Percentiles rank a stretch among this genome's conserved stretches.
These are phyloP conservation scores for Halictus ligatus DNA, from an alignment of 2,888 invertebrate species.

Conservation along the genomic window DNA sequence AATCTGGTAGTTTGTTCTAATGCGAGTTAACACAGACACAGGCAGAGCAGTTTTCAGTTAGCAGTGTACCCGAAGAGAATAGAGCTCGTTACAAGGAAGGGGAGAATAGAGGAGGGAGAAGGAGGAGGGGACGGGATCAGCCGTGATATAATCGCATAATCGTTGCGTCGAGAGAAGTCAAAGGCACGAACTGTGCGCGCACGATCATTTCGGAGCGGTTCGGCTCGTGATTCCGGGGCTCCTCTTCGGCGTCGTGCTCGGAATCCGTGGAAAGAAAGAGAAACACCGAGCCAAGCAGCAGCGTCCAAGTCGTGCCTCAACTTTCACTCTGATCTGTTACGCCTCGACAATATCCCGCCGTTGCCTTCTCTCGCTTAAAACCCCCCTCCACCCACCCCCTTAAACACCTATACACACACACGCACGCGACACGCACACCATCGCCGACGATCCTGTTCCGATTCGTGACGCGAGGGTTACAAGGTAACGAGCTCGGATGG, in stretches of 20 bases:
- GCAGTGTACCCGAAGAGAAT: neutral
- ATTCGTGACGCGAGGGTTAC: constrained; percentile 64
- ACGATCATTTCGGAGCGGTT: constrained; percentile 57
- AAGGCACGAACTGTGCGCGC: constrained; percentile 45
- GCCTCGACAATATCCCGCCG: constrained; percentile 75
- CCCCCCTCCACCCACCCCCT: constrained; percentile 15
- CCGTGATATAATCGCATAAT: constrained; percentile 62
- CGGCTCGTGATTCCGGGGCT: constrained; percentile 47
- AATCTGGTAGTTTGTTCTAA: too few species aligned
- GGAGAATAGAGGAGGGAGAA: neutral
- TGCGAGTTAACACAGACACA: neutral
- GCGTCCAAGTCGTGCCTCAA: constrained; percentile 72
- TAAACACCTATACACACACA: constrained; percentile 3
- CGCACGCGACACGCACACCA: neutral
- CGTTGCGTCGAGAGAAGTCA: constrained; percentile 56
- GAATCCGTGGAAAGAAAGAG: constrained; percentile 37
- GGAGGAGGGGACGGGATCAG: neutral
- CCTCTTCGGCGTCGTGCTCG: constrained; percentile 47
- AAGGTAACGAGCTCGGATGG: constrained; percentile 59
- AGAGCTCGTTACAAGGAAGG: constrained; percentile 36
- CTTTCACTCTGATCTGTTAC: constrained; percentile 80
- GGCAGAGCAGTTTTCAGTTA: neutral
- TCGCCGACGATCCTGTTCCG: constrained; percentile 64
- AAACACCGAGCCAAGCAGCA: constrained; percentile 35
- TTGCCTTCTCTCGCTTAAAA: constrained; percentile 59